Conservation (phyloP, 2,888 invertebrate species). For the Chouioia cunea region DNA sequence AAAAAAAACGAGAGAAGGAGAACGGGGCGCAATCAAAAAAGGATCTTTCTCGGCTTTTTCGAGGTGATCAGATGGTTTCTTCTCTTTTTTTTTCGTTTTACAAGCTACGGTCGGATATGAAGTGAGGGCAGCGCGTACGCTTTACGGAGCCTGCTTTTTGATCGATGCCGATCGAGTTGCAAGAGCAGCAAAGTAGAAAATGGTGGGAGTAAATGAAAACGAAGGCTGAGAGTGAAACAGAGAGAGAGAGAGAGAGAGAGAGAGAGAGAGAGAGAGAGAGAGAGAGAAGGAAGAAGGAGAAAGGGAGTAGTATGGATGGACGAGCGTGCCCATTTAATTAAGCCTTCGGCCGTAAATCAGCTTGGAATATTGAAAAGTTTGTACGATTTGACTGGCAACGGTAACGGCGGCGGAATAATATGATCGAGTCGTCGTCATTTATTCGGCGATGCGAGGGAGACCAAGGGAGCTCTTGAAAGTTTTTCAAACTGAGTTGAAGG, state of each 20-base stretch:
- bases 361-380: slow-evolving; percentile 59
- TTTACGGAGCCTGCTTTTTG: too few species aligned
- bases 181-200: too few species aligned
- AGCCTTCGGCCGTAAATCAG: slow-evolving; percentile 57
- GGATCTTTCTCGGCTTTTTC: slow-evolving; percentile 51
- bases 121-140: too few species aligned
- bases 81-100: too few species aligned
- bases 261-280: background rate
- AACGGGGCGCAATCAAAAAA: slow-evolving; percentile 56
- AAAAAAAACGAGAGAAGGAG: slow-evolving; percentile 11
- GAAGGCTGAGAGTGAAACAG: background rate
- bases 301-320: background rate
- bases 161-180: too few species aligned
- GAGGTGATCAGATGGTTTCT: slow-evolving; percentile 31
- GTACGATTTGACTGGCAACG: slow-evolving; percentile 38
- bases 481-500: background rate
- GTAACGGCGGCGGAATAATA: slow-evolving; percentile 3
- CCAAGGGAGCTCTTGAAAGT: background rate
- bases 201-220: too few species aligned
- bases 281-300: too few species aligned
- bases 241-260: background rate
- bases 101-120: too few species aligned
- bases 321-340: slow-evolving; percentile 57
- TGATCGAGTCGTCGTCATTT: slow-evolving; percentile 32
- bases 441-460: slow-evolving; percentile 23